phyloP scores from a whole-genome alignment of 2,888 invertebrate species.

The Rotaria macrura region DNA sequence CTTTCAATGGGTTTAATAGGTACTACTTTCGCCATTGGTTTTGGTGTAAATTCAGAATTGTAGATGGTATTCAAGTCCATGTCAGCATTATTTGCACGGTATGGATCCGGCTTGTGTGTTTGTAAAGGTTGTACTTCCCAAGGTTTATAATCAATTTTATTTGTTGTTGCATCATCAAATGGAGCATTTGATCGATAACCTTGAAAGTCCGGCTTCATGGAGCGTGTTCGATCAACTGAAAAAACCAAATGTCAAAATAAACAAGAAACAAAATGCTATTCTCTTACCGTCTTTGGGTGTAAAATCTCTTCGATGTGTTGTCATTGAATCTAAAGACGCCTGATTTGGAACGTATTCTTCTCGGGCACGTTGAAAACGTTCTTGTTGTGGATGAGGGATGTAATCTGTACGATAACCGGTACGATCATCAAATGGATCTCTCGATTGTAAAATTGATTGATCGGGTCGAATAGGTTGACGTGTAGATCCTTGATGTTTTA shows the following conservation, averaged over 20 bases:
- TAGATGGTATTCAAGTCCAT: conserved; percentile 37
- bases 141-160: conserved; percentile 42
- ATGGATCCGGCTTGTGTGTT: conserved; percentile 42
- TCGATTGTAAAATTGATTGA: conserved; percentile 41
- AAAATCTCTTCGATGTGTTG: conserved; percentile 36
- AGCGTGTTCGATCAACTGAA: conserved; percentile 36
- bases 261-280: neutral
- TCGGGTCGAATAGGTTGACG: conserved; percentile 43
- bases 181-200: conserved; percentile 45
- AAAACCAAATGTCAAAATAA: neutral
- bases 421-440: conserved; percentile 43
- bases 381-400: conserved; percentile 43
- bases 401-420: conserved; percentile 47
- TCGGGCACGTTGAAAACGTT: conserved; percentile 38
- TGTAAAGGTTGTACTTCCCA: conserved; percentile 37
- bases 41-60: conserved; percentile 35
- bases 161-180: conserved; percentile 46
- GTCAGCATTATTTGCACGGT: conserved; percentile 43
- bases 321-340: conserved; percentile 42
- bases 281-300: conserved; percentile 35
- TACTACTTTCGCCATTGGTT: conserved; percentile 39
- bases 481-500: conserved; percentile 39
- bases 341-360: conserved; percentile 40
- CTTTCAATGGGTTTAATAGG: conserved; percentile 39
- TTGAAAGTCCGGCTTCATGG: conserved; percentile 43